Base-by-base conservation (phyloP, 1,140 invertebrate genomes). In the Drosophila yakuba region DNA sequence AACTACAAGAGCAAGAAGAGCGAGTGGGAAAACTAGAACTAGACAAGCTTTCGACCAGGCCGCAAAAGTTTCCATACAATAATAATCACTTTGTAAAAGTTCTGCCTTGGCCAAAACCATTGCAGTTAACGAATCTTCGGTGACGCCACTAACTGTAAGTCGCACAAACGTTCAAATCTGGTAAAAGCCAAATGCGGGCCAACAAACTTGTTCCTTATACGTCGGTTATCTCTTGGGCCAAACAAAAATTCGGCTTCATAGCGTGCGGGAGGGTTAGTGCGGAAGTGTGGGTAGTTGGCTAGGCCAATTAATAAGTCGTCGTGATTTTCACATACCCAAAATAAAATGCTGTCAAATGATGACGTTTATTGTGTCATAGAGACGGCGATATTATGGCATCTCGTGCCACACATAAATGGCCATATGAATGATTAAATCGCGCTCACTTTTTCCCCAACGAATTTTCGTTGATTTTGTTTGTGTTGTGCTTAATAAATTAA, bases 71-170 rank as follows among this genome's bases (percentile, higher is more conserved):
- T 88, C 59, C 84, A 73, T 86, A 86, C 83, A 86, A 86, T 86
- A 86, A 86, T 86, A 86, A 86, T 86, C 83, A 86, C 83, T 86
- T 86, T 88, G 84, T 83, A 35, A 89, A 86, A 86, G 79, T 86
- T 86, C 54, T 88, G 69, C 75, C 59, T 59, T 88, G 68, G 64
- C 64, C 68, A 50, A 71, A 83, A 73, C 79, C 83, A 78, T 79
- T 82, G 78, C 77, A 79, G 83, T 78, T 79, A 89, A 78, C 83
- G 73, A 86, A 76, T 76, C 75, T 88, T 64, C 72, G 68, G 82
- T 75, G 78, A 85, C 82, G 80, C 74, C 52, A 58, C 66, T 39
- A 51, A 60, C 55, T 47, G 48, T 54, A 52, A 62, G 67, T 74
- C 52, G 41, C 35, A 66, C 52, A 67, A 66, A 43, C 73, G 73